phyloP scores from a whole-genome alignment of 2,888 invertebrate genomes.

The Stenodera caucasica region DNA sequence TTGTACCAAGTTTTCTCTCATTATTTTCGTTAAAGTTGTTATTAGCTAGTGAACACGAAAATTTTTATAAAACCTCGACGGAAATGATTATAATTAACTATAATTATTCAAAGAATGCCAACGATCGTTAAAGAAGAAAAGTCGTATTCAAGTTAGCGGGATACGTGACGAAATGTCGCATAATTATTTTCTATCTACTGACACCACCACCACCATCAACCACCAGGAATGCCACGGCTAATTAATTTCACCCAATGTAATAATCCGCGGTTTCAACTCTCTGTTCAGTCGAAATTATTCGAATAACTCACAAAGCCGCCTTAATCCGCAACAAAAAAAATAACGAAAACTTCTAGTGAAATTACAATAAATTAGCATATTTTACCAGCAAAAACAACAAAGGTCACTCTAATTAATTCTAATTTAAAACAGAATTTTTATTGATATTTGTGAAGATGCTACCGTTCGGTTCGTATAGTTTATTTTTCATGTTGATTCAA shows the following conservation, averaged over 20 bases:
- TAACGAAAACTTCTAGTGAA: background rate
- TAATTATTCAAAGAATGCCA: slow-evolving; percentile 27
- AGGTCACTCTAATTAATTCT: background rate
- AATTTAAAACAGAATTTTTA: too few relatives aligned
- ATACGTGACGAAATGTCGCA: slow-evolving; percentile 27
- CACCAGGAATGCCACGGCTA: slow-evolving; percentile 23
- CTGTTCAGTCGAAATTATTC: slow-evolving; percentile 12
- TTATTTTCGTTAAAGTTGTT: too few relatives aligned
- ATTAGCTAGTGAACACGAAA: background rate
- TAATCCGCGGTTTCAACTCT: slow-evolving; percentile 9
- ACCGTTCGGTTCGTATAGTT: slow-evolving; percentile 21
- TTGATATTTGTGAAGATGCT: background rate
- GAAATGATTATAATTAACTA: slow-evolving; percentile 20
- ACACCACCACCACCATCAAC: background rate
- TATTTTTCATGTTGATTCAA: slow-evolving; percentile 23
- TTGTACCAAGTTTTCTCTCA: too few relatives aligned
- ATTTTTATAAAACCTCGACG: background rate
- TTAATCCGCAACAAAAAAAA: background rate
- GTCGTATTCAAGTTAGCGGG: slow-evolving; percentile 18
- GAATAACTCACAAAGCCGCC: slow-evolving; percentile 11
- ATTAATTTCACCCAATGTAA: slow-evolving; percentile 26
- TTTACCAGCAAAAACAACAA: background rate
- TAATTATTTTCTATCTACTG: slow-evolving; percentile 19
- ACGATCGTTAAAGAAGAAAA: slow-evolving; percentile 19
- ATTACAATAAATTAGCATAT: slow-evolving; percentile 6